These are phyloP conservation scores for Agonopterix subpropinquella DNA, from an alignment of 2,888 invertebrate species.

Conservation along the genomic window DNA sequence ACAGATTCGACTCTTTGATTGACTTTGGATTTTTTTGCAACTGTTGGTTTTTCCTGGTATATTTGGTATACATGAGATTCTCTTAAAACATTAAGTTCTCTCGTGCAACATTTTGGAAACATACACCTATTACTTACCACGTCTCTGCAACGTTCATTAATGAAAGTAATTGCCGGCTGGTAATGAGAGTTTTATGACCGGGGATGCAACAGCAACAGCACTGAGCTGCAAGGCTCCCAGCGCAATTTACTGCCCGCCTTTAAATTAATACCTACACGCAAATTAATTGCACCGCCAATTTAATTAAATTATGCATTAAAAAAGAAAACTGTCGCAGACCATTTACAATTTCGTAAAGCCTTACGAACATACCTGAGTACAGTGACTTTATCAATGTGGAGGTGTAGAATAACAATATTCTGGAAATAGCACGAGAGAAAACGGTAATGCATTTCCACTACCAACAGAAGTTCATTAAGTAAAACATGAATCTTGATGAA, in stretches of 20 bases:
- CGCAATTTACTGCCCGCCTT: constrained; percentile 6
- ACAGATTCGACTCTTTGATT: too few relatives aligned
- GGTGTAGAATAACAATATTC: constrained; percentile 14
- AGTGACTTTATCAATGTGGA: too few relatives aligned
- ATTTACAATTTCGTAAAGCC: too few relatives aligned
- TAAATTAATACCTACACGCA: constrained; percentile 20
- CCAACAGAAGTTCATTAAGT: constrained; percentile 38
- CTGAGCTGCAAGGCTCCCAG: constrained; percentile 31
- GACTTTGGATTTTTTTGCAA: too few relatives aligned
- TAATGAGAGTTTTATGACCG: constrained; percentile 50
- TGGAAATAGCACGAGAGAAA: constrained; percentile 18
- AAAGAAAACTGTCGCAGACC: background rate
- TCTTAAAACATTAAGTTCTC: too few relatives aligned
- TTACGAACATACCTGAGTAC: too few relatives aligned
- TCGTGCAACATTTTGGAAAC: constrained; percentile 20
- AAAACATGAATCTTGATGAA: constrained; percentile 54
- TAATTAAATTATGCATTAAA: constrained; percentile 3
- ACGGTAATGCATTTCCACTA: constrained; percentile 15
- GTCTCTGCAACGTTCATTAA: constrained; percentile 45
- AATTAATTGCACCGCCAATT: constrained; percentile 22
- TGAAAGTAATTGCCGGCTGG: constrained; percentile 43
- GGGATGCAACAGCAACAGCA: constrained; percentile 21
- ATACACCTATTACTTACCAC: constrained; percentile 20
- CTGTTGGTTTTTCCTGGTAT: too few relatives aligned
- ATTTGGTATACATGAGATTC: too few relatives aligned